Conservation (phyloP, 2,113 vertebrate species). For the Prolemur simus region DNA sequence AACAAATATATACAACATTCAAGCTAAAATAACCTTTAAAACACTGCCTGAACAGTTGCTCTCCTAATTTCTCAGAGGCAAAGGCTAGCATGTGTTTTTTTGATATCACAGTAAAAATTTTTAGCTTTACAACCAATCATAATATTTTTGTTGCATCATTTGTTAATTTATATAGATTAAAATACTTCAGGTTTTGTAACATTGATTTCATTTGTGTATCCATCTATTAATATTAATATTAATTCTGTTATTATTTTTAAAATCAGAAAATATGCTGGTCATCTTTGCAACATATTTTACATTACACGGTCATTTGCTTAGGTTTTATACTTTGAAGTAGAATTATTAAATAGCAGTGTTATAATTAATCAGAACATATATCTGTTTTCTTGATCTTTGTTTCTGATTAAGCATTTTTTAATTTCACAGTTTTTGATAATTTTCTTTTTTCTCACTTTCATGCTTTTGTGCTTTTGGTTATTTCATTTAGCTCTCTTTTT, state of each 20-base stretch:
- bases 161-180: background rate
- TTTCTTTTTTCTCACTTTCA: background rate
- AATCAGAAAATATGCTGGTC: background rate
- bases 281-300: background rate
- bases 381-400: background rate
- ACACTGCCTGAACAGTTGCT: background rate
- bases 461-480: background rate
- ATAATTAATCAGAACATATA: background rate
- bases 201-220: background rate
- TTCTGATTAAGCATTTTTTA: background rate
- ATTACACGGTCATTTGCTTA: background rate
- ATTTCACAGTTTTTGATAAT: background rate
- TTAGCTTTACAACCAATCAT: background rate
- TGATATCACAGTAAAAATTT: background rate
- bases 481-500: background rate
- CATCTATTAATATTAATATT: background rate
- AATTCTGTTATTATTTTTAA: background rate
- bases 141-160: background rate
- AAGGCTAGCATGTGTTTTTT: background rate
- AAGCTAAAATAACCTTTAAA: background rate
- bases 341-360: background rate
- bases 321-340: background rate
- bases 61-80: background rate
- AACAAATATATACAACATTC: background rate
- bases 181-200: background rate